A percentile compares a stretch with the other conserved stretches of the same genome.
Evolutionary conservation across 2,888 invertebrate genomes (phyloP).

Genomic region (Alloplasta piceator): DNA sequence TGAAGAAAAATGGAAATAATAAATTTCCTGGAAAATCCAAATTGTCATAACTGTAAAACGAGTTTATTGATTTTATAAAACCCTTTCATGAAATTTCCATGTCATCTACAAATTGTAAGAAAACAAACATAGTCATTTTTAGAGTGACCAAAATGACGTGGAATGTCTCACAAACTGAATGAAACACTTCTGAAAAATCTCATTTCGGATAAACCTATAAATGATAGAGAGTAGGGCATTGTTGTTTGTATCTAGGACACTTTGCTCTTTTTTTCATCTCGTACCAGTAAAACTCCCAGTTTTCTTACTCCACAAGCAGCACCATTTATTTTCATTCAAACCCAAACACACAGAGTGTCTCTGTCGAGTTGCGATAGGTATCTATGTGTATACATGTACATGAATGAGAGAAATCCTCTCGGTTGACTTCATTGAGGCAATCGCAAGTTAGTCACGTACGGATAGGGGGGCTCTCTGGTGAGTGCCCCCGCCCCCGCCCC

Average conservation of each 20-base stretch:
- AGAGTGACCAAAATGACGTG: too few relatives aligned
- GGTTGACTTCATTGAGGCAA: constrained; percentile 50
- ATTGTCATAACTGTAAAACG: too few relatives aligned
- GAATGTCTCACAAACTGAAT: too few relatives aligned
- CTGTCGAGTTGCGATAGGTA: constrained; percentile 17
- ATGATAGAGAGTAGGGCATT: not conserved
- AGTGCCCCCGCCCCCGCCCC: constrained; percentile 31
- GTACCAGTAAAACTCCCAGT: constrained; percentile 12
- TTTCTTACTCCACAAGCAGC: constrained; percentile 12
- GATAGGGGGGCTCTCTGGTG: constrained; percentile 1
- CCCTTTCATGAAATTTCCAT: too few relatives aligned
- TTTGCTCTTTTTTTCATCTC: not conserved
- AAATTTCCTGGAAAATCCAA: too few relatives aligned
- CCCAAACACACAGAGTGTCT: constrained; percentile 36
- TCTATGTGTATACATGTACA: constrained; percentile 8
- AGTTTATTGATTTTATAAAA: too few relatives aligned
- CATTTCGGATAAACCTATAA: too few relatives aligned
- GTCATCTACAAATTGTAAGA: too few relatives aligned
- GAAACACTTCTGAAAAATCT: too few relatives aligned
- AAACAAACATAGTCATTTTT: too few relatives aligned
- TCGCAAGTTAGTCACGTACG: constrained; percentile 62
- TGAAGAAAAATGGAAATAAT: too few relatives aligned
- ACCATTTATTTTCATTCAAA: constrained; percentile 68
- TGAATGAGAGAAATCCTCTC: constrained; percentile 18
- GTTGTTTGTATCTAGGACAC: not conserved